Evolutionary conservation across 92 coral and sea anemone species (phyloP).

Genomic region (Epizoanthus fatuus): DNA sequence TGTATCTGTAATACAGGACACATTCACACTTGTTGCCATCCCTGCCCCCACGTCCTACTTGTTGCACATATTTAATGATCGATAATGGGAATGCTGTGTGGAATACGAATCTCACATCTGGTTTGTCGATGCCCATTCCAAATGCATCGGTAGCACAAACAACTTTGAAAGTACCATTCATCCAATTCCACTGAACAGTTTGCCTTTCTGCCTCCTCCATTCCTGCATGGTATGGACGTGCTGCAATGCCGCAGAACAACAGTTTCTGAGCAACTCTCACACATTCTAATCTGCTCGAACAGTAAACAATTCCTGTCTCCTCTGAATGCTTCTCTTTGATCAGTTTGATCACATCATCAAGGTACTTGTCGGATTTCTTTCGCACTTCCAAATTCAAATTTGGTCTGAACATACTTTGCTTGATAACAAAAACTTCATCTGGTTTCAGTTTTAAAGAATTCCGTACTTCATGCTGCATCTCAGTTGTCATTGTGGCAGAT

Average conservation of each 20-base stretch:
- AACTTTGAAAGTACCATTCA: conserved; percentile 4
- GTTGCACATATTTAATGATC: conserved; percentile 2
- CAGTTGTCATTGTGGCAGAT: not conserved
- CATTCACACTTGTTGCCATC: conserved; percentile 7
- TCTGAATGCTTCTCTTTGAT: not conserved
- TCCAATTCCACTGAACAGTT: conserved; percentile 8
- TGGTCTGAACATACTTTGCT: not conserved
- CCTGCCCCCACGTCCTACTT: conserved; percentile 8
- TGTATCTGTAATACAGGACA: conserved; percentile 8
- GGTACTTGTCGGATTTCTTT: not conserved
- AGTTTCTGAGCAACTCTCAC: not conserved
- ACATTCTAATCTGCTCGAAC: not conserved
- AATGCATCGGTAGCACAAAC: conserved; percentile 17
- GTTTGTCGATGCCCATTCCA: conserved; percentile 10
- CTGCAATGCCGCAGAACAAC: not conserved
- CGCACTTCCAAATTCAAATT: not conserved
- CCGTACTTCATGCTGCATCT: not conserved
- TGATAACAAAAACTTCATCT: not conserved
- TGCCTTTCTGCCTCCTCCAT: conserved; percentile 5
- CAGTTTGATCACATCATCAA: not conserved
- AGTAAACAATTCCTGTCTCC: not conserved
- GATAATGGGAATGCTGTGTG: conserved; percentile 2
- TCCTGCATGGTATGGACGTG: conserved; percentile 8
- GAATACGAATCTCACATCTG: conserved; percentile 1
- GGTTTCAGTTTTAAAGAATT: not conserved